A percentile compares a stretch with the other conserved stretches of the same genome.
Evolutionary conservation across 2,888 invertebrate species (phyloP).

Genomic region (Drosophila melanosoma): DNA sequence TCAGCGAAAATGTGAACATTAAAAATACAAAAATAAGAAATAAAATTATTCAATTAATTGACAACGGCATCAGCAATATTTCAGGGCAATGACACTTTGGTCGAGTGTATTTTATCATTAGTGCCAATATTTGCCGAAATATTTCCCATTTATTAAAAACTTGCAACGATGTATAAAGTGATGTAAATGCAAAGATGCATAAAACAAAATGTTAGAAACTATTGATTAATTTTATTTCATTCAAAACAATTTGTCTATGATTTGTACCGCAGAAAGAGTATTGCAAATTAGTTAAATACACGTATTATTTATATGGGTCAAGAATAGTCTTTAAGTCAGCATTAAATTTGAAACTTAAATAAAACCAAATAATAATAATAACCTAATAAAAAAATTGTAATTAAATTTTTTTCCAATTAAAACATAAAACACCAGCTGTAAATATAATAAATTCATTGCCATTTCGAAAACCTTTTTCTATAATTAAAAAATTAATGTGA

Average conservation of each 20-base stretch:
- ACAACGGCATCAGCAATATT: constrained; percentile 6
- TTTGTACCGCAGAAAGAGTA: background rate
- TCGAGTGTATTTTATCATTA: constrained; percentile 45
- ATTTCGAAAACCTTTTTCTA: background rate
- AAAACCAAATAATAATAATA: background rate
- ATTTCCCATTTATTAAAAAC: constrained; percentile 65
- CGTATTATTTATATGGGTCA: background rate
- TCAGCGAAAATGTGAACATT: constrained; percentile 8
- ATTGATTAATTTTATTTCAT: constrained; percentile 25
- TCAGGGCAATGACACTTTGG: constrained; percentile 60
- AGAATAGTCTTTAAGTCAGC: background rate
- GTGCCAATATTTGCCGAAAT: constrained; percentile 28
- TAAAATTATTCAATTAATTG: constrained; percentile 59
- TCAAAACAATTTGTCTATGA: background rate
- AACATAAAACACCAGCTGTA: background rate
- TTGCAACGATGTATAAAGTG: constrained; percentile 54
- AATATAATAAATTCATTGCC: background rate
- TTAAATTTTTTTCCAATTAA: background rate
- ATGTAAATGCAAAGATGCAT: constrained; percentile 36
- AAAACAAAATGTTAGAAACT: constrained; percentile 10
- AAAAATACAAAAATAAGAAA: constrained; percentile 18
- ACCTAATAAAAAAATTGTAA: background rate
- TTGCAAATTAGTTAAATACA: background rate
- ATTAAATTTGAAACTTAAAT: background rate
- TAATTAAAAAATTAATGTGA: background rate